Conservation (phyloP, 2,888 invertebrate genomes). For the Ormyrus pomaceus region DNA sequence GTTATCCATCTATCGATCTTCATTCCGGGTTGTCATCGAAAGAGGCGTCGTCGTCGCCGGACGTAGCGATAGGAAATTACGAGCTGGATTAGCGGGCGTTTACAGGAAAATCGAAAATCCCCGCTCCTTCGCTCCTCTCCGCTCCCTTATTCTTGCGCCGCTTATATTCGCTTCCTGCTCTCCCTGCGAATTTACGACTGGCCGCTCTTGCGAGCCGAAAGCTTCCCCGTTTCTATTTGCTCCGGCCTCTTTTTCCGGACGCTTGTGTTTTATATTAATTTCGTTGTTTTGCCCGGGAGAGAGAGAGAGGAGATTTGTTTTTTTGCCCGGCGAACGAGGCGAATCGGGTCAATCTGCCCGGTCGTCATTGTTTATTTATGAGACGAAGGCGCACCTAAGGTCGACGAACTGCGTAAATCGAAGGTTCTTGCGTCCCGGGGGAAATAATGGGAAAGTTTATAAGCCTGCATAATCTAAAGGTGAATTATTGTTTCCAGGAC, state of each 20-base stretch:
- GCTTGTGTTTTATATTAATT: too few species aligned
- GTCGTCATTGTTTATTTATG: background rate
- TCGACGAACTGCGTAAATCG: too few species aligned
- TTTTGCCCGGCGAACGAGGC: background rate
- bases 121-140: background rate
- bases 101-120: constrained; percentile 55
- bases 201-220: constrained; percentile 7
- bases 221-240: constrained; percentile 23
- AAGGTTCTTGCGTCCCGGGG: too few species aligned
- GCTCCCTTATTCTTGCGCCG: background rate
- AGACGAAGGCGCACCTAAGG: background rate
- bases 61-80: constrained; percentile 57
- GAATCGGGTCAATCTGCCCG: background rate
- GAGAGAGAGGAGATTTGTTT: background rate
- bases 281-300: background rate
- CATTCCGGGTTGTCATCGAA: constrained; percentile 29
- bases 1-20: constrained; percentile 40
- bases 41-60: constrained; percentile 3
- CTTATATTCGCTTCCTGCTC: background rate
- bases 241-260: background rate
- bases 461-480: too few species aligned
- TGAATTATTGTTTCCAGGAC: too few species aligned
- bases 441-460: too few species aligned
- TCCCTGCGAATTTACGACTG: constrained; percentile 32
- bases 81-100: constrained; percentile 53